These are phyloP conservation scores for Epirrhoe tristata DNA, from an alignment of 2,888 invertebrate species.

Conservation along the genomic window DNA sequence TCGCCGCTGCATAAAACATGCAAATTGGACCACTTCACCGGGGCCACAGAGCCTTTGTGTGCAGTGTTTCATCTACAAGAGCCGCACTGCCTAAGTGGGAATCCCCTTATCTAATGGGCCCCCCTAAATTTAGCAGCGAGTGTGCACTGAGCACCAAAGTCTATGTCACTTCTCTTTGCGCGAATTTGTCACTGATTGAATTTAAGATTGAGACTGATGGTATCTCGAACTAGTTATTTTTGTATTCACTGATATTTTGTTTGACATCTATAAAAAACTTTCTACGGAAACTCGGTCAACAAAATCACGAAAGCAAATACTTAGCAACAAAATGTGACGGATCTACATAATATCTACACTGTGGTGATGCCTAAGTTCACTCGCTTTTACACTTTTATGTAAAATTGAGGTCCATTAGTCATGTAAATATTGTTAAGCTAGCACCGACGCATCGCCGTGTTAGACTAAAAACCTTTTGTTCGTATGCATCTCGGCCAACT, in stretches of 20 bases:
- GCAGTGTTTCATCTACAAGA: conserved; percentile 31
- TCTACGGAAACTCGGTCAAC: neutral
- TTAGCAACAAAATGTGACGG: neutral
- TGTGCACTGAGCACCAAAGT: neutral
- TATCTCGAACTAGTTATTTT: neutral
- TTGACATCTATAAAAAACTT: neutral
- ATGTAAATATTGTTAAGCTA: conserved; percentile 81
- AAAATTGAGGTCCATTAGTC: conserved; percentile 77
- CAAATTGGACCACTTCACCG: conserved; percentile 81
- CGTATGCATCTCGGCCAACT: conserved; percentile 42
- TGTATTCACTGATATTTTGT: neutral
- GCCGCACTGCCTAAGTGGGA: conserved; percentile 34
- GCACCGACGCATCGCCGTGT: conserved; percentile 55
- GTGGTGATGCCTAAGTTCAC: conserved; percentile 69
- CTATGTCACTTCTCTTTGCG: neutral
- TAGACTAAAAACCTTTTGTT: conserved; percentile 53
- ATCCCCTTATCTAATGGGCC: conserved; percentile 3
- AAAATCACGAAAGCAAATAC: neutral
- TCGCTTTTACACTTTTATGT: conserved; percentile 82
- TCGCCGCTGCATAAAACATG: conserved; percentile 81
- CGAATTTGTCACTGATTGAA: neutral
- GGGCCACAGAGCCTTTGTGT: conserved; percentile 54
- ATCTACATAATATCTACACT: conserved; percentile 20
- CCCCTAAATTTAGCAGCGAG: neutral
- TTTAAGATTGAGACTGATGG: neutral